Conservation (phyloP, 2,888 invertebrate species). For the Serripes groenlandicus region DNA sequence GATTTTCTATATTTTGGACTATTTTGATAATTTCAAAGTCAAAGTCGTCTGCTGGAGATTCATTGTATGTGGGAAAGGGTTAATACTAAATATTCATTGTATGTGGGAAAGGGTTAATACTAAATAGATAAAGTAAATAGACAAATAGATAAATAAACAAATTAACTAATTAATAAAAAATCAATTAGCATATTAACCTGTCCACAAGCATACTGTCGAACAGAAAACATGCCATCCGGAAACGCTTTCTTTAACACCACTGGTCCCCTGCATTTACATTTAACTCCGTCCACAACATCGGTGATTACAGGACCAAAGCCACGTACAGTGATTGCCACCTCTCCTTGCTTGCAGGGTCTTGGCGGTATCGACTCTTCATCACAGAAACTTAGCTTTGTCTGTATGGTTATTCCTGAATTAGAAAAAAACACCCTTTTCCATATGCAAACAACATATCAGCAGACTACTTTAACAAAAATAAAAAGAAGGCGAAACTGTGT, state of each 20-base stretch:
- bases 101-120: no score
- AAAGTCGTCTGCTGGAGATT: no score
- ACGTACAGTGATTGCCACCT: constrained; percentile 45
- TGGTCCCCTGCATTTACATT: constrained; percentile 45
- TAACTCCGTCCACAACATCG: constrained; percentile 46
- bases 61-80: no score
- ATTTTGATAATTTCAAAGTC: no score
- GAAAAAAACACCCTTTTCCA: neutral
- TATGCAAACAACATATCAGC: neutral
- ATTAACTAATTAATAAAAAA: no score
- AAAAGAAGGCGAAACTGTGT: neutral
- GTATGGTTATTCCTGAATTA: constrained; percentile 40
- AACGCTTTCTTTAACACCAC: constrained; percentile 32
- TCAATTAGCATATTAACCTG: no score
- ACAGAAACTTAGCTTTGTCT: constrained; percentile 48
- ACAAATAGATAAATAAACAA: no score
- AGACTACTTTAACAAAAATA: neutral
- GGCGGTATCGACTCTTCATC: constrained; percentile 18
- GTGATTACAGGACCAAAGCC: constrained; percentile 50
- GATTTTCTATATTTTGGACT: no score
- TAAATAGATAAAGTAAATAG: no score
- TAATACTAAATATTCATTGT: no score
- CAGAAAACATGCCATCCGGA: constrained; percentile 47
- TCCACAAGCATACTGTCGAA: constrained; percentile 50
- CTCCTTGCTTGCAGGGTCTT: constrained; percentile 36